Evolutionary conservation across 2,797 vertebrate genomes (phyloP).

Genomic region (Eulemur rubriventer): DNA sequence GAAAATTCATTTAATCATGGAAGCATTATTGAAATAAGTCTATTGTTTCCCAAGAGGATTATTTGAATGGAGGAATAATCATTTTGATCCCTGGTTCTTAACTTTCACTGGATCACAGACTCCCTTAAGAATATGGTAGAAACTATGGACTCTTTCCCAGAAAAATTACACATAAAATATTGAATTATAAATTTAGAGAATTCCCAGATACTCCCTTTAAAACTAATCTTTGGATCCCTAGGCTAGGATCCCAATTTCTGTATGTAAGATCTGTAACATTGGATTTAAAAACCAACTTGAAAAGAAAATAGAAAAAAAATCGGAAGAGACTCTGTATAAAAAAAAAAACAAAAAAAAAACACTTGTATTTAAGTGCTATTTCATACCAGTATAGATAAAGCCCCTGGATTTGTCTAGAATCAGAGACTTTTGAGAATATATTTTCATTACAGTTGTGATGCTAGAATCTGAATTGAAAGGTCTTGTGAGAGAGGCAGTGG

Average conservation of each 20-base stretch:
- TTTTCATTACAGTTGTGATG: not conserved
- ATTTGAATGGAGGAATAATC: not conserved
- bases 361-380: not conserved
- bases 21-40: constrained; percentile 6
- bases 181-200: not conserved
- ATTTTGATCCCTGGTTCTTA: constrained; percentile 2
- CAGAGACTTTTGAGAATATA: not conserved
- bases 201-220: not conserved
- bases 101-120: not conserved
- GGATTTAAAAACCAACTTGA: not conserved
- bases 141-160: not conserved
- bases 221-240: not conserved
- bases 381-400: not conserved
- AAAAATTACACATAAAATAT: not conserved
- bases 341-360: not conserved
- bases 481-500: not conserved
- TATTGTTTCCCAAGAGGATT: not conserved
- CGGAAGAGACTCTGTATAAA: not conserved
- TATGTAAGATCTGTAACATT: not conserved
- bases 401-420: not conserved
- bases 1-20: not conserved
- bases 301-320: not conserved
- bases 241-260: not conserved
- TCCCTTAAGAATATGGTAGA: not conserved
- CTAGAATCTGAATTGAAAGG: not conserved